Percentiles rank a stretch among this genome's conserved stretches.
Evolutionary conservation across 2,888 invertebrate species (phyloP).

Genomic region (Drosophila borealis): DNA sequence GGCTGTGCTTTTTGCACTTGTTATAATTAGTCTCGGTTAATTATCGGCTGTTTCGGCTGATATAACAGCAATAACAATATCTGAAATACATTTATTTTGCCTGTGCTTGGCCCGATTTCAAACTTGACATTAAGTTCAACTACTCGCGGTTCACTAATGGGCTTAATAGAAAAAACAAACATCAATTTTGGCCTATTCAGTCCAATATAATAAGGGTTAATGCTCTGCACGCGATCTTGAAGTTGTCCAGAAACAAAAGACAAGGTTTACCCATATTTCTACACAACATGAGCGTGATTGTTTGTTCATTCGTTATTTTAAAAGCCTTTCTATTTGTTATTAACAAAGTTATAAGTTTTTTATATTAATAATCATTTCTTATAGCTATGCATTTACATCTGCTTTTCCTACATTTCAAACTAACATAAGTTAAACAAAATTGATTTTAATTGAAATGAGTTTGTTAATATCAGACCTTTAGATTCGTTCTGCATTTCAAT

Average conservation of each 20-base stretch:
- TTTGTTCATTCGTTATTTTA: neutral
- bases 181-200: constrained; percentile 2
- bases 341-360: neutral
- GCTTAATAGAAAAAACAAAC: neutral
- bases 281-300: neutral
- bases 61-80: constrained; percentile 30
- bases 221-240: constrained; percentile 35
- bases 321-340: neutral
- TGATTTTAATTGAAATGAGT: too few species aligned
- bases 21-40: constrained; percentile 64
- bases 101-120: neutral
- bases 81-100: constrained; percentile 6
- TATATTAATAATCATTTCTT: too few species aligned
- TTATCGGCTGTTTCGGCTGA: constrained; percentile 50
- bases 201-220: constrained; percentile 23
- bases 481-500: too few species aligned
- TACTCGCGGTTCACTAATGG: constrained; percentile 7
- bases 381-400: too few species aligned
- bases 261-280: constrained; percentile 10
- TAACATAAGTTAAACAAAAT: too few species aligned
- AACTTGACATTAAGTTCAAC: constrained; percentile 17
- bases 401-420: neutral
- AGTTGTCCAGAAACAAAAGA: constrained; percentile 2
- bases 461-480: too few species aligned
- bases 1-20: constrained; percentile 55